Conservation (phyloP, 1,140 invertebrate genomes). For the Hypsibius dujardini region DNA sequence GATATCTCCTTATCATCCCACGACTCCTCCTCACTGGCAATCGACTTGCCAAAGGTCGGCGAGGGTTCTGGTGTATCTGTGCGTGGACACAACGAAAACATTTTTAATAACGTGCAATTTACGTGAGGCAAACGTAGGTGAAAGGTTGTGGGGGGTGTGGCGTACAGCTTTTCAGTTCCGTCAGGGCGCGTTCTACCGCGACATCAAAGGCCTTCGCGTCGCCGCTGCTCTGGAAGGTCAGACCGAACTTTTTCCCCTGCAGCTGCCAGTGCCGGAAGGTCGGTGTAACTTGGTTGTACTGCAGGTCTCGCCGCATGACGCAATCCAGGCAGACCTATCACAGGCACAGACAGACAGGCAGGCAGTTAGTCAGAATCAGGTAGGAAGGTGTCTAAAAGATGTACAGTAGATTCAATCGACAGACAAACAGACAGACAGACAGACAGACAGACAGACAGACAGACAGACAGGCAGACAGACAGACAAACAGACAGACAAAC, state of each 20-base stretch:
- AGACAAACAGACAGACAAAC: too few species aligned
- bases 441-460: too few species aligned
- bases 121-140: not conserved
- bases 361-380: too few species aligned
- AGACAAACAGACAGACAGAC: too few species aligned
- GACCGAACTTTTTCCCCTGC: constrained; percentile 77
- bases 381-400: too few species aligned
- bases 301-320: constrained; percentile 81
- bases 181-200: constrained; percentile 67
- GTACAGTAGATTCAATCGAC: too few species aligned
- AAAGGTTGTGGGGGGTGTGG: constrained; percentile 18
- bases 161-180: constrained; percentile 75
- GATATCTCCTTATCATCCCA: too few species aligned
- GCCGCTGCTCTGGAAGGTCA: constrained; percentile 80
- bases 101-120: not conserved
- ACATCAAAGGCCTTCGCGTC: constrained; percentile 85
- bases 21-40: not conserved
- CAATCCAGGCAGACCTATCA: constrained; percentile 75
- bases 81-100: not conserved
- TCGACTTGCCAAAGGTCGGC: not conserved
- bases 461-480: too few species aligned
- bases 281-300: constrained; percentile 93
- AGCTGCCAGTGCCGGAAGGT: constrained; percentile 95
- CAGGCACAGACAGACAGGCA: not conserved
- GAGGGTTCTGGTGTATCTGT: not conserved